Percentiles rank a stretch among this genome's conserved stretches.
These are phyloP conservation scores for Anthoscopus minutus DNA, from an alignment of 2,113 vertebrate species.

Conservation along the genomic window DNA sequence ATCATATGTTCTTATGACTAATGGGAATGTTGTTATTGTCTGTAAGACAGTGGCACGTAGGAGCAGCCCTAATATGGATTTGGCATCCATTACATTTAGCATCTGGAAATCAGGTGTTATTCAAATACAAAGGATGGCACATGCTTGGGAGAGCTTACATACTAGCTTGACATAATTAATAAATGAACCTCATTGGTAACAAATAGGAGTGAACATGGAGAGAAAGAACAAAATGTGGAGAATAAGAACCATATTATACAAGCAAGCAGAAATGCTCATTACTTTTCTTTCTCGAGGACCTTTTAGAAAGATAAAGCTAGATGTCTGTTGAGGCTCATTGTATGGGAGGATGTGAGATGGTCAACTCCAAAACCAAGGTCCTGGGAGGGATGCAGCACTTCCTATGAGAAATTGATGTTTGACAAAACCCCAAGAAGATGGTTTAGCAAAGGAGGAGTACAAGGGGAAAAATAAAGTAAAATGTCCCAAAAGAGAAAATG, in stretches of 20 bases:
- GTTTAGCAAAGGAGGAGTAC: background rate
- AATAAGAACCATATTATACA: background rate
- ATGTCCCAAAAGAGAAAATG: background rate
- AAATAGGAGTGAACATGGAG: background rate
- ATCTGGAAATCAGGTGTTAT: background rate
- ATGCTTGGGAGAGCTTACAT: background rate
- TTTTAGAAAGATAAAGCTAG: background rate
- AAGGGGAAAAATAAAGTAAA: background rate
- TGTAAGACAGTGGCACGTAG: background rate
- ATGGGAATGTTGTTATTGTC: background rate
- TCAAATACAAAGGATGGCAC: background rate
- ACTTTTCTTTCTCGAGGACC: background rate
- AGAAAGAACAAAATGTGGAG: background rate
- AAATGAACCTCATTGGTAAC: background rate
- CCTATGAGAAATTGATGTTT: background rate
- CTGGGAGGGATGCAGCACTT: background rate
- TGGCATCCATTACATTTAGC: background rate
- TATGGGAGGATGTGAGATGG: background rate
- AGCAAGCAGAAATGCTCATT: background rate
- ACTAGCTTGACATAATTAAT: background rate
- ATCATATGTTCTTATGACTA: background rate
- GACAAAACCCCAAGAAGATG: background rate
- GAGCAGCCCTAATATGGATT: background rate
- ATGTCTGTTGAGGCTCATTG: rapidly evolving
- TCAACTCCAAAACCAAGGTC: background rate